A percentile compares a stretch with the other conserved stretches of the same genome.
These are phyloP conservation scores for Tupaia tana DNA, from an alignment of 2,113 vertebrate genomes.

Conservation along the genomic window DNA sequence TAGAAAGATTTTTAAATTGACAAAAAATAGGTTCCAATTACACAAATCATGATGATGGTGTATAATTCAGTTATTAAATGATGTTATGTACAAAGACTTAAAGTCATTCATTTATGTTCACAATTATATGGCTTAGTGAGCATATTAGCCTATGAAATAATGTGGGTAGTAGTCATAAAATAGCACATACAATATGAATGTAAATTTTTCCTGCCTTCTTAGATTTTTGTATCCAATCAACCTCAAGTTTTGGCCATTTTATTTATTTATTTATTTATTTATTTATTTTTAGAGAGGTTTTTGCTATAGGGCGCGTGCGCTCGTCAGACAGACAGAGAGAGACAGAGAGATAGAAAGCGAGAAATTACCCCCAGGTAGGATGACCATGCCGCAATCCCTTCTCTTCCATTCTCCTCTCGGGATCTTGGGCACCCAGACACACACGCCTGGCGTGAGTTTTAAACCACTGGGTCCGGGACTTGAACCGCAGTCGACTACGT, in stretches of 20 bases:
- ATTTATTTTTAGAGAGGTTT: no score
- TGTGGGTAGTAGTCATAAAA: background rate
- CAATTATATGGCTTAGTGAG: background rate
- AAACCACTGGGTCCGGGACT: no score
- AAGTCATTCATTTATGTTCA: background rate
- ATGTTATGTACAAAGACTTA: background rate
- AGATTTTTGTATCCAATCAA: background rate
- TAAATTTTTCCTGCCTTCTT: background rate
- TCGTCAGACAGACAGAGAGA: no score
- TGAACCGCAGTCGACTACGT: no score
- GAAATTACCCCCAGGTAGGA: no score
- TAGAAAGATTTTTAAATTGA: constrained; percentile 12
- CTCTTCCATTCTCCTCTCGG: no score
- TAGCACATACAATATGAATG: background rate
- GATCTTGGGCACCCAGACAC: no score
- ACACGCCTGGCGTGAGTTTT: no score
- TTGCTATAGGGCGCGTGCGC: no score
- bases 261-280: background rate
- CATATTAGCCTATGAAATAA: background rate
- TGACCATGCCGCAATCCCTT: no score
- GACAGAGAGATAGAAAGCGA: no score
- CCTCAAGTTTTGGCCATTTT: background rate
- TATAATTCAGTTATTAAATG: constrained; percentile 5
- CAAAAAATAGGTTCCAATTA: background rate
- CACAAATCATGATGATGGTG: background rate